A percentile compares a stretch with the other conserved stretches of the same genome.
phyloP scores from a whole-genome alignment of 2,797 vertebrate genomes.

The Helicolenus hilgendorfi region DNA sequence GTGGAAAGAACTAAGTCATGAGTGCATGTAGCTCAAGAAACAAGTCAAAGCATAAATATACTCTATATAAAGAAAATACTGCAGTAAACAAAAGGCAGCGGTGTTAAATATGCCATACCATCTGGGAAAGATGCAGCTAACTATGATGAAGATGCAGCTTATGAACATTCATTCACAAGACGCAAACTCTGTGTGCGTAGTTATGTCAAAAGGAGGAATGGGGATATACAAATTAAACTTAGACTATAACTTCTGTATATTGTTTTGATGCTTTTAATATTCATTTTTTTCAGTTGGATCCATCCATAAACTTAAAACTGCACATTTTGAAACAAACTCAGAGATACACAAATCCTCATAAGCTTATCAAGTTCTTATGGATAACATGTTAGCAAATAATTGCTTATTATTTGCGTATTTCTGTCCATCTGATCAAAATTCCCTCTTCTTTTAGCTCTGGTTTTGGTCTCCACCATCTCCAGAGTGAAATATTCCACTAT shows the following conservation, averaged over 20 bases:
- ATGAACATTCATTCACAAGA: not conserved
- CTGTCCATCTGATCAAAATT: not conserved
- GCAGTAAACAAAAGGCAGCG: not conserved
- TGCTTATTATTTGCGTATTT: not conserved
- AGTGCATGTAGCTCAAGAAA: not conserved
- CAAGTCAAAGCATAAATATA: not conserved
- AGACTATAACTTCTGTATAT: not conserved
- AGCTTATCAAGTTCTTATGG: not conserved
- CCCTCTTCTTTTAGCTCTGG: not conserved
- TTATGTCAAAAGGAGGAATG: not conserved
- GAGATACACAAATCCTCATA: not conserved
- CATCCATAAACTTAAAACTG: not conserved
- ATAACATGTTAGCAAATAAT: not conserved
- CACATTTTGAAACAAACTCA: not conserved
- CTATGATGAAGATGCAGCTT: not conserved
- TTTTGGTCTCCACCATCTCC: not conserved
- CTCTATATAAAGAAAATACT: not conserved
- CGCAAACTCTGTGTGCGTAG: not conserved
- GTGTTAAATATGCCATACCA: not conserved
- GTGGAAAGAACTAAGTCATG: not conserved
- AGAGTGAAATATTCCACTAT: not conserved
- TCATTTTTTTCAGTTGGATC: not conserved
- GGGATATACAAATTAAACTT: not conserved
- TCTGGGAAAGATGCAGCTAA: not conserved
- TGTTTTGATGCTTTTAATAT: not conserved